Evolutionary conservation across 2,113 vertebrate species (phyloP), one percentile per base, ranked within the genome.

Genomic region (Meleagris gallopavo): DNA sequence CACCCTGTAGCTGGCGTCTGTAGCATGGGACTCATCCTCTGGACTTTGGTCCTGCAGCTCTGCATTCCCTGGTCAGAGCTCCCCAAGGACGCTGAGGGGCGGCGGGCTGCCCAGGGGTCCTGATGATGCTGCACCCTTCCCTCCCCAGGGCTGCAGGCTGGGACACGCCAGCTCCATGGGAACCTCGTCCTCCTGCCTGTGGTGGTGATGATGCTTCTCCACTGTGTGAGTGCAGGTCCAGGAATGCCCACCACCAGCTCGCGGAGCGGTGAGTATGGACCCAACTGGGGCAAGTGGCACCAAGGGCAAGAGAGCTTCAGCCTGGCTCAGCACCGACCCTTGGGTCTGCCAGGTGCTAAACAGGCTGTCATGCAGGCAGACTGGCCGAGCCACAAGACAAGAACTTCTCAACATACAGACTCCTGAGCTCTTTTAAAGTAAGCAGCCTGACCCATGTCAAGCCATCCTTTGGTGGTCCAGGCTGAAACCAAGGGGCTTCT

Each of bases 71-170:
- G 46, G 22, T 13, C 54, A 0, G 2, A 40, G 69, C 66, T 21
- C 4, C 11, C 0, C 0, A 46, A 57, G 20, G 14, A 8, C 2
- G 4, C n/a, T 18, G 65, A 25, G 50, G 24, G 9, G 10, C 30
- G 19, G 10, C 32, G 43, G 30, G 5, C 69, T 81, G 46, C 41
- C 21, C 27, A 11, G 29, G 50, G 55, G 46, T 64, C n/a, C 60
- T 74, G 4, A 67, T 1, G 10, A 12, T 54, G 34, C 32, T 32
- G 58, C 50, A 8, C 21, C 8, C 21, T 90, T 82, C 94, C 24
- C 45, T 93, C 50, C 36, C 15, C 83, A 97, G 96, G 91, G 82
- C 48, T 85, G 54, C 86, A 86, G 84, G 74, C 60, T 76, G 84
- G 81, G 32, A 87, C 48, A 61, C 13, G 11, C 16, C 43, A 30